Conservation (phyloP, 2,797 vertebrate species). For the Microctenopoma lineatum region DNA sequence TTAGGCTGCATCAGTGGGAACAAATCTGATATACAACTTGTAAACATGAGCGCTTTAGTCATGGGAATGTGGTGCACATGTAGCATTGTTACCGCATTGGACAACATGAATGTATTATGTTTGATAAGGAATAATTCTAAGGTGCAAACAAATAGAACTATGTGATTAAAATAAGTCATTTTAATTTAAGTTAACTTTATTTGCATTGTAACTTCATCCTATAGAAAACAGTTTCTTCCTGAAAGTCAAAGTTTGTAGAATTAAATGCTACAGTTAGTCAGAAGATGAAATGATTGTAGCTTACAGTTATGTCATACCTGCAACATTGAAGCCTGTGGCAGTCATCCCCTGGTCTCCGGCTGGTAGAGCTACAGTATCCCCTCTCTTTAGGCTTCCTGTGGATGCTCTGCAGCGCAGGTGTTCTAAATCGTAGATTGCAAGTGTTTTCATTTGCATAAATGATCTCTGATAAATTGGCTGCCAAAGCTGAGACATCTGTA, state of each 20-base stretch:
- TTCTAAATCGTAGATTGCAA: constrained; percentile 54
- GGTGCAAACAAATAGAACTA: not conserved
- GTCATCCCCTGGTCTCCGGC: not conserved
- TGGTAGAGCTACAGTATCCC: constrained; percentile 12
- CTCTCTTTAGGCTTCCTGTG: constrained; percentile 42
- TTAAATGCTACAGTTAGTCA: constrained; percentile 21
- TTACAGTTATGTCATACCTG: constrained; percentile 7
- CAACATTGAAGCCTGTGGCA: constrained; percentile 16
- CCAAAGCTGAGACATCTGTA: constrained; percentile 8
- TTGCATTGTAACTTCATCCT: not conserved
- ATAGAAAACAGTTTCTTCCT: not conserved
- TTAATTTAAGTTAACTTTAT: not conserved
- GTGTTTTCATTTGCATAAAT: constrained; percentile 63
- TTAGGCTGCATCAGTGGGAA: constrained; percentile 1
- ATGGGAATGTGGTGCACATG: not conserved
- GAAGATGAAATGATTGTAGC: constrained; percentile 11
- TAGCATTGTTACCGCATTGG: not conserved
- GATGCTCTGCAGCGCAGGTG: constrained; percentile 45
- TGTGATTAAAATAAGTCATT: constrained; percentile 3
- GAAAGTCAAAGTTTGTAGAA: not conserved
- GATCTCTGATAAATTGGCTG: constrained; percentile 56
- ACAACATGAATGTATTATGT: not conserved
- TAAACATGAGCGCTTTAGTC: constrained; percentile 4
- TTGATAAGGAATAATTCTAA: constrained; percentile 1
- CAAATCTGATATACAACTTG: constrained; percentile 7